phyloP scores from a whole-genome alignment of 2,888 invertebrate species.

The Drosophila siamana region DNA sequence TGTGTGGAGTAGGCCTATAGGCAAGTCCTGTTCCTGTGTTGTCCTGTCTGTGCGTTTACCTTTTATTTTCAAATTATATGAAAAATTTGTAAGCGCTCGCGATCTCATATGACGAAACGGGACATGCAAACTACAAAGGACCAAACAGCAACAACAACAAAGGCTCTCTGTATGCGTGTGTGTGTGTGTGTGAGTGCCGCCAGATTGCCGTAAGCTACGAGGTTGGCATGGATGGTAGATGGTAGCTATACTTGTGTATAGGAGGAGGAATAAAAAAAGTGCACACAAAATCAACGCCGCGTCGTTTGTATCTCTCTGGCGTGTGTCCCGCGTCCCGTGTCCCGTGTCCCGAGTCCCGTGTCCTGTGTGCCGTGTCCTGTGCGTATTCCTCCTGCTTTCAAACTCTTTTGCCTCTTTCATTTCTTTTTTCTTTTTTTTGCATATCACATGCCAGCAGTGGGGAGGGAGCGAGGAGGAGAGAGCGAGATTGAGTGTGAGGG shows the following conservation, averaged over 20 bases:
- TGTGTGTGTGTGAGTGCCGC: slow-evolving; percentile 57
- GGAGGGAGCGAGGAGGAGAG: background rate
- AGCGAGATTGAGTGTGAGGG: slow-evolving; percentile 29
- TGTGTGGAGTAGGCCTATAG: slow-evolving; percentile 27
- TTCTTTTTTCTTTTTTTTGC: slow-evolving; percentile 58
- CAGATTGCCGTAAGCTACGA: slow-evolving; percentile 78
- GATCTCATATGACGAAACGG: slow-evolving; percentile 82
- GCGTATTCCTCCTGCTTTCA: slow-evolving; percentile 41
- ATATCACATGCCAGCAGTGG: slow-evolving; percentile 66
- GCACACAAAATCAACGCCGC: slow-evolving; percentile 72
- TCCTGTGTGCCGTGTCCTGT: slow-evolving; percentile 58
- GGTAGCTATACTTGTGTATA: background rate
- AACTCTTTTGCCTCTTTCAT: slow-evolving; percentile 6
- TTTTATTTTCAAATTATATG: slow-evolving; percentile 76
- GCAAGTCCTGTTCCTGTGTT: slow-evolving; percentile 59
- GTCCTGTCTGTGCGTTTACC: slow-evolving; percentile 30
- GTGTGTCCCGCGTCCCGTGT: slow-evolving; percentile 62
- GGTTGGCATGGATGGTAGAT: slow-evolving; percentile 21
- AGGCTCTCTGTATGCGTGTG: background rate
- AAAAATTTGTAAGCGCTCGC: slow-evolving; percentile 79
- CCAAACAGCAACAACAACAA: slow-evolving; percentile 47
- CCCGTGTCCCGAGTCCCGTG: slow-evolving; percentile 42
- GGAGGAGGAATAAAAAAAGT: slow-evolving; percentile 52
- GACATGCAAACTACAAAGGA: slow-evolving; percentile 80
- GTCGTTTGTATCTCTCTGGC: slow-evolving; percentile 56